Evolutionary conservation across 2,797 vertebrate species (phyloP), one percentile per base, ranked within the genome.

Genomic region (Sebastes paucispinis): DNA sequence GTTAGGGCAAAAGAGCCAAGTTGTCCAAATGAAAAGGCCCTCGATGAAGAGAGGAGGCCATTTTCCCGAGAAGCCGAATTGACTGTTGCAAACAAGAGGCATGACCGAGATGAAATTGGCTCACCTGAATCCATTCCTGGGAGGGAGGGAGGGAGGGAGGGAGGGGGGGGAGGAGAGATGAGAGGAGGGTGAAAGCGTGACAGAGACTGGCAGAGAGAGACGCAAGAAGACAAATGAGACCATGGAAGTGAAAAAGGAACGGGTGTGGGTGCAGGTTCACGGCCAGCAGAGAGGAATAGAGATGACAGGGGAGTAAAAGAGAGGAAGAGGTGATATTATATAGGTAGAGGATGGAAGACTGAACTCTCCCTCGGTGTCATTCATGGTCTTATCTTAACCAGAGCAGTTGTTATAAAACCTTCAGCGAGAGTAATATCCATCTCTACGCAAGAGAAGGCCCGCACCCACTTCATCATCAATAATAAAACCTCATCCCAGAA

Each of bases 31-130:
- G 93, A 93, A 93, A 94, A 91, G 90, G 87, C 85, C 85, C 89
- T 90, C 88, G 73, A 91, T 93, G 91, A 93, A 89, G 91, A 91
- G 90, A 84, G 77, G 92, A 91, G 88, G 87, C 89, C 91, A 93
- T 94, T 92, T 92, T 91, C 91, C 82, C 22, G 52, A 86, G 90
- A 87, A 91, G 89, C 90, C 25, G 87, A 94, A 94, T 93, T 92
- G 92, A 94, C 92, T 91, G 85, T 90, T 94, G 89, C 90, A 93
- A 92, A 94, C 87, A 93, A 92, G 91, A 93, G 92, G 91, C 93
- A 93, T 94, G 93, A 92, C 93, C 89, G 87, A 89, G 91, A 90
- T 93, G 87, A 93, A 94, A 94, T 93, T 91, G 93, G 89, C 91
- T 94, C 91, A 94, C 91, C 92, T 94, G 92, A 90, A 94, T 90